phyloP scores from a whole-genome alignment of 2,113 vertebrate genomes.

The Leptosomus discolor region DNA sequence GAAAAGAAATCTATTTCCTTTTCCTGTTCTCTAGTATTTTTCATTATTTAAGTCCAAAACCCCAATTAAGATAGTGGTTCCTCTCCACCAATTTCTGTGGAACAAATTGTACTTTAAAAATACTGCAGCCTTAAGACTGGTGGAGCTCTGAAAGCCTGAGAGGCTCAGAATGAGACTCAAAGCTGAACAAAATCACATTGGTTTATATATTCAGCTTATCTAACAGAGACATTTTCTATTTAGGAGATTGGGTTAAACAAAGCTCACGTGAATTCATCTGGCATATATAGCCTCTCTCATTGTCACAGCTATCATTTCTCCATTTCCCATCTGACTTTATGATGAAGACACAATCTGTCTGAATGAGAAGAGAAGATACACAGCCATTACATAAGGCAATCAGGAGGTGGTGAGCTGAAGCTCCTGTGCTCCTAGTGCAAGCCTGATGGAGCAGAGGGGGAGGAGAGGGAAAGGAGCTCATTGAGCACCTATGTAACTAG shows the following conservation, averaged over 20 bases:
- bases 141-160: background rate
- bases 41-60: background rate
- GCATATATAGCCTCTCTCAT: constrained; percentile 74
- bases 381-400: background rate
- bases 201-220: background rate
- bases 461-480: background rate
- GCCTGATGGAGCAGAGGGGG: background rate
- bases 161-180: background rate
- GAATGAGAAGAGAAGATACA: background rate
- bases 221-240: background rate
- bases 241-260: background rate
- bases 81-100: background rate
- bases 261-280: constrained; percentile 78
- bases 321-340: constrained; percentile 70
- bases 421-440: background rate
- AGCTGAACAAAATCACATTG: background rate
- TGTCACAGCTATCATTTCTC: constrained; percentile 80
- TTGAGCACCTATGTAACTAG: background rate
- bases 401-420: background rate
- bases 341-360: constrained; percentile 80
- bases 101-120: background rate
- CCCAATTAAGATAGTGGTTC: background rate
- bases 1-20: background rate
- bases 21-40: background rate
- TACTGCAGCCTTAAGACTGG: background rate